Evolutionary conservation across 2,888 invertebrate species (phyloP), one percentile per base, ranked within the genome.

Genomic region (Meganola albula): DNA sequence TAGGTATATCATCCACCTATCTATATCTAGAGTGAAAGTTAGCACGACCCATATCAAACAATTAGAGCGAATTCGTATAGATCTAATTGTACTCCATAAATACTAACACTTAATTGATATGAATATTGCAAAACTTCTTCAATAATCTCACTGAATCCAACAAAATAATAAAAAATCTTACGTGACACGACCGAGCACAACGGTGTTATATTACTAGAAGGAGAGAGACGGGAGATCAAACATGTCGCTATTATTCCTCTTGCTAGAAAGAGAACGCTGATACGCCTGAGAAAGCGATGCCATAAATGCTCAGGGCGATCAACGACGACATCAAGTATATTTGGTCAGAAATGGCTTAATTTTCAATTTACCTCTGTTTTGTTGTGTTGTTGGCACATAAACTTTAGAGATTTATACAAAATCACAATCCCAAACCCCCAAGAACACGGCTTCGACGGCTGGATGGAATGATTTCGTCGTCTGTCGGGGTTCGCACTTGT

Each of bases 391-490:
- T 85, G 85, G 84, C 85, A 85, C 84, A 78, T 74, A 67, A 69
- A 74, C 75, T 76, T n/a, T 69, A 64, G 68, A 74, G 68, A 74
- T 78, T 78, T 74, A 71, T 73, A 70, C 64, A 78, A 75, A 77
- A 80, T 77, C 79, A 76, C 79, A 74, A 78, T 79, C 72, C 77
- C 74, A 82, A 82, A 77, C 83, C 84, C 82, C 82, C 77, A 74
- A 83, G 80, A 83, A 83, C 76, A 75, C 82, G 75, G 80, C 84
- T 82, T 80, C 84, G 82, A 85, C 83, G 84, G 82, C 84, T 84
- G 84, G 84, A 84, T 85, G 84, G 84, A 85, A 85, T 84, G 82
- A 83, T 82, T 84, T 85, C 76, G 82, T 82, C 84, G 83, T 79
- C 82, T 82, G 72, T 79, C 82, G 83, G 72, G 73, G 73, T 74